Evolutionary conservation across 1,140 invertebrate genomes (phyloP), one percentile per base, ranked within the genome.

Genomic region (Pteromalus puparum): DNA sequence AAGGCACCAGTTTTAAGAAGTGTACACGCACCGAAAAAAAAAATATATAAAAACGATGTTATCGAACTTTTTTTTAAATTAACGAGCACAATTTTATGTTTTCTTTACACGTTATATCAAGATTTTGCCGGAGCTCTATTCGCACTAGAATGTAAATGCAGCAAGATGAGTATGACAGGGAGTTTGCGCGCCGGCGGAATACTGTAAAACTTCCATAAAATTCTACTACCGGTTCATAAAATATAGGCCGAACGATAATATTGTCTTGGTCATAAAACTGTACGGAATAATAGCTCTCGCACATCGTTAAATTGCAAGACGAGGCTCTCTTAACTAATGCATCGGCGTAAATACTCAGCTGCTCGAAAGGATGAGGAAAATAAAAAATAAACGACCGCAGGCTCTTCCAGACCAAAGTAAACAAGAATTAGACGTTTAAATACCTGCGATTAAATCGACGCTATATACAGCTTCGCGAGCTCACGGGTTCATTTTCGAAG

Each of bases 171-270:
- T 72, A 81, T 72, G 79, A 81, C 34, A 72, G 79, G 67, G 38
- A 53, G n/a, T 70, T 70, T 28, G 24, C 26, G 15, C 67, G 67
- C 18, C 42, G 42, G 2, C 26, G 38, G 48, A 61, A 77, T 61
- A 77, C 42, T 42, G 81, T 76, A 76, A 82, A 82, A 76, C 72
- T 76, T 73, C 72, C 81, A 77, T 83, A 83, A 83, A 83, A 83
- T 77, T 68, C 67, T 75, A 48, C 74, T 72, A 61, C 26, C 74
- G 65, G 34, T 83, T 78, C 82, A 46, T 83, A 78, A 83, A 83
- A 78, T 70, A 78, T 83, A 72, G 72, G 76, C 74, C 46, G 65
- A 26, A 34, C 82, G 65, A 72, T 83, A 83, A 83, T 78, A 78
- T 83, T 83, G 74, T 78, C 82, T 72, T 34, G 73, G 74, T 15